These are phyloP conservation scores for Melozone crissalis DNA, from an alignment of 2,113 vertebrate species.

Conservation along the genomic window DNA sequence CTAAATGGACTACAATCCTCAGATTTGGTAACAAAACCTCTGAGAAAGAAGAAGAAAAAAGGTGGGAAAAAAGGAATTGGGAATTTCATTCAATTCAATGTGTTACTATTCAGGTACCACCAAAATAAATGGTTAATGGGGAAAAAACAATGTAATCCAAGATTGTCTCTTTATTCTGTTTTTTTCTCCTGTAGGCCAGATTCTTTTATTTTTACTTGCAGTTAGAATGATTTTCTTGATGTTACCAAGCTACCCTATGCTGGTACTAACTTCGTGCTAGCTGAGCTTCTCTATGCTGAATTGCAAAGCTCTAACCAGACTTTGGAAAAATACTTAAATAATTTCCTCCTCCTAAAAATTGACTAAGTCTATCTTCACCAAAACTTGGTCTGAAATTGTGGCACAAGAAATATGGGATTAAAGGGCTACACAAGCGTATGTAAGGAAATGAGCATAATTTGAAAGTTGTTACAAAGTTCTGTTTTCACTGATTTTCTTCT, in stretches of 20 bases:
- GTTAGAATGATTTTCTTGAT: neutral
- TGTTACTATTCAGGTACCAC: neutral
- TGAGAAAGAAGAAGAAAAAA: neutral
- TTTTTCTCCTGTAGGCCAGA: neutral
- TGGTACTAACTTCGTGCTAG: neutral
- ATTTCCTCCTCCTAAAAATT: slow-evolving; percentile 25
- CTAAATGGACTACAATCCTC: neutral
- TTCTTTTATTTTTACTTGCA: neutral
- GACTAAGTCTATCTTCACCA: neutral
- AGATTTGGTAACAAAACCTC: slow-evolving; percentile 25
- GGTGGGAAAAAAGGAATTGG: neutral
- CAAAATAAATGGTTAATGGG: slow-evolving; percentile 36
- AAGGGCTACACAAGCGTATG: neutral
- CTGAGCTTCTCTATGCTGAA: neutral
- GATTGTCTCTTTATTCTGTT: neutral
- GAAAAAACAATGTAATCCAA: slow-evolving; percentile 11
- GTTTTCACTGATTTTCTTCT: neutral
- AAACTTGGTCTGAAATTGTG: slow-evolving; percentile 19
- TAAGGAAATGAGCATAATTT: neutral
- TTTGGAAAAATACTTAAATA: neutral
- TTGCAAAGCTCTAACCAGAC: neutral
- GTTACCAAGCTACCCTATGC: neutral
- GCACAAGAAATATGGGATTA: neutral
- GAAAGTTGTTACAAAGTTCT: neutral
- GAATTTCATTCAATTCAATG: neutral